A percentile compares a stretch with the other conserved stretches of the same genome.
Evolutionary conservation across 2,113 vertebrate species (phyloP).

Genomic region (Phylloscopus trochilus): DNA sequence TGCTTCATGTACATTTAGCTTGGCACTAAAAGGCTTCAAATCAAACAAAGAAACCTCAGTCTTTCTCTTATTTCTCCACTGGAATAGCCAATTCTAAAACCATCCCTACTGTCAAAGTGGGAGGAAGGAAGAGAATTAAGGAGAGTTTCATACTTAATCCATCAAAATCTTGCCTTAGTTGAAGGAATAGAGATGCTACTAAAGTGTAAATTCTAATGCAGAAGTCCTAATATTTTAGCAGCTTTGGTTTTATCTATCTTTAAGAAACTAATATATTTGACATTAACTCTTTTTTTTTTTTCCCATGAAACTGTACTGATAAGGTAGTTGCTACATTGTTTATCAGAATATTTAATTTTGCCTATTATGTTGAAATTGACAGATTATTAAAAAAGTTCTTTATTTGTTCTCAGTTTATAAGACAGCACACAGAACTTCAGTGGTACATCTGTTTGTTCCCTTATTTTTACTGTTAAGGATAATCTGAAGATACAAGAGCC

Average conservation of each 20-base stretch:
- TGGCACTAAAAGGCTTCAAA: not conserved
- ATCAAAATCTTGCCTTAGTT: not conserved
- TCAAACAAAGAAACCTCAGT: not conserved
- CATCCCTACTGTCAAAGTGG: not conserved
- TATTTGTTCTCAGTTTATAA: not conserved
- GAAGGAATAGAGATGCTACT: not conserved
- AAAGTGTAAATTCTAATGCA: not conserved
- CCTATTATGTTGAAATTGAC: not conserved
- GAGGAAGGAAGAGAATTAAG: not conserved
- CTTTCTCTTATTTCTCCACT: not conserved
- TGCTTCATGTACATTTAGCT: not conserved
- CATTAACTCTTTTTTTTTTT: not conserved
- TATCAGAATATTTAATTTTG: not conserved
- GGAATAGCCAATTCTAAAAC: not conserved
- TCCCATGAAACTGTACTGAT: not conserved
- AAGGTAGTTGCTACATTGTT: not conserved
- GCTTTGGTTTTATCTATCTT: not conserved
- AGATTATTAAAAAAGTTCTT: not conserved
- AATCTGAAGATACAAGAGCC: not conserved
- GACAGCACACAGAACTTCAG: not conserved
- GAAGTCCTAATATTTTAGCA: not conserved
- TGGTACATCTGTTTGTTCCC: not conserved
- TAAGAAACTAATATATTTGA: not conserved
- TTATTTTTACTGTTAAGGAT: not conserved
- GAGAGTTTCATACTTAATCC: not conserved